Evolutionary conservation across 2,888 invertebrate genomes (phyloP), one percentile per base, ranked within the genome.

Genomic region (Athalia circularis): DNA sequence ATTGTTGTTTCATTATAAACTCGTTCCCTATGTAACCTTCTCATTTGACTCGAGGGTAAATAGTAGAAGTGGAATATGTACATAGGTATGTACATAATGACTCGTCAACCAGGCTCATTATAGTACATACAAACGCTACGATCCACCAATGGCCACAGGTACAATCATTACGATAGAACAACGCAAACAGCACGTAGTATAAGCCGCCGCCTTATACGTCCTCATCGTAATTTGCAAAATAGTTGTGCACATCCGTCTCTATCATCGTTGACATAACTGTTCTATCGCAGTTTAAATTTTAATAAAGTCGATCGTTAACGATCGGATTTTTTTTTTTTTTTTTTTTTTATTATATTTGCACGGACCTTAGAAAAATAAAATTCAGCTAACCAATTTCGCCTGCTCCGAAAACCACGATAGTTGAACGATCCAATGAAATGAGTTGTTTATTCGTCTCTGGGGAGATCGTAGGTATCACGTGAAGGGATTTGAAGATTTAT

Each of bases 1-100:
- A 72, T 72, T 72, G 72, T 72, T 72, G 57, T 72, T 72, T 57
- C 72, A 72, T 72, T 72, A 72, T 72, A 72, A 72, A 72, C 72
- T 72, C 72, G 72, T 72, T 57, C 72, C 47, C 47, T 13, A 59
- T 29, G 29, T 72, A 72, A 72, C 59, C 59, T 57, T 15, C 13
- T 45, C 72, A 9, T 72, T 59, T 72, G 72, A 72, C 72, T 72
- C 59, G 29, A 72, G 72, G 72, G 72, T 72, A 72, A 72, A 72
- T 72, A 72, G 59, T 47, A 50, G 57, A 59, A 72, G 29, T 29
- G 29, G 29, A 29, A 29, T 29, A 29, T 29, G 29, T 29, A 29
- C 29, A 29, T 29, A 29, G 29, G 29, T 29, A 29, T 29, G 29
- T 29, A 29, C 47, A 72, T 72, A 72, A 72, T 59, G 59, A 72